A percentile compares a stretch with the other conserved stretches of the same genome.
Evolutionary conservation across 1,140 invertebrate species (phyloP).

Genomic region (Pseudomyrmex sp.): DNA sequence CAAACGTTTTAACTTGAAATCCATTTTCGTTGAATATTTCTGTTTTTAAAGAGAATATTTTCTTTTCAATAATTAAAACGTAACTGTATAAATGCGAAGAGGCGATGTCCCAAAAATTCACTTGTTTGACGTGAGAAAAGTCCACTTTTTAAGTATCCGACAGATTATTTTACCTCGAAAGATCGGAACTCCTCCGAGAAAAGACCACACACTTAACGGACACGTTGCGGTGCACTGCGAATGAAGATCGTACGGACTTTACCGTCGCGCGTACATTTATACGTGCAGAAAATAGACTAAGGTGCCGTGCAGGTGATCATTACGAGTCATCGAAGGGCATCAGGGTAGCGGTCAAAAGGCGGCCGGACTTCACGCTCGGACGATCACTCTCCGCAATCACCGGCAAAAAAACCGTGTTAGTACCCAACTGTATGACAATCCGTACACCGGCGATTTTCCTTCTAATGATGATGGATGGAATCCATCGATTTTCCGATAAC

Average conservation of each 20-base stretch:
- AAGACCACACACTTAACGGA: conserved; percentile 39
- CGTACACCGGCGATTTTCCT: conserved; percentile 12
- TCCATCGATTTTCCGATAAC: not conserved
- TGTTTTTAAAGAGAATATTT: too few relatives aligned
- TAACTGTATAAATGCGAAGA: not conserved
- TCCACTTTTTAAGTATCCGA: too few relatives aligned
- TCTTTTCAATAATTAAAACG: too few relatives aligned
- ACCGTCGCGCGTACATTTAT: conserved; percentile 75
- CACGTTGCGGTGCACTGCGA: conserved; percentile 49
- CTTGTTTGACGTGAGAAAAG: not conserved
- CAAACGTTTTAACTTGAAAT: too few relatives aligned
- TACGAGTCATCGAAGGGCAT: conserved; percentile 79
- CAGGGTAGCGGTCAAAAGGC: conserved; percentile 79
- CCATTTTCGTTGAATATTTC: too few relatives aligned
- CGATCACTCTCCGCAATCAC: conserved; percentile 69
- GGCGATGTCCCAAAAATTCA: not conserved
- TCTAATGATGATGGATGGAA: conserved; percentile 18
- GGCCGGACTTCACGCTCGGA: conserved; percentile 78
- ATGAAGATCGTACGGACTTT: conserved; percentile 34
- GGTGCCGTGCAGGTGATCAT: conserved; percentile 67
- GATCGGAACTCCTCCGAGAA: conserved; percentile 20
- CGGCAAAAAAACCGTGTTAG: conserved; percentile 38
- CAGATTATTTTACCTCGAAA: conserved; percentile 58
- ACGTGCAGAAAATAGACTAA: conserved; percentile 78
- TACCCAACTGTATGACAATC: conserved; percentile 21